Evolutionary conservation across 2,888 invertebrate genomes (phyloP).

Genomic region (Troides aeacus): DNA sequence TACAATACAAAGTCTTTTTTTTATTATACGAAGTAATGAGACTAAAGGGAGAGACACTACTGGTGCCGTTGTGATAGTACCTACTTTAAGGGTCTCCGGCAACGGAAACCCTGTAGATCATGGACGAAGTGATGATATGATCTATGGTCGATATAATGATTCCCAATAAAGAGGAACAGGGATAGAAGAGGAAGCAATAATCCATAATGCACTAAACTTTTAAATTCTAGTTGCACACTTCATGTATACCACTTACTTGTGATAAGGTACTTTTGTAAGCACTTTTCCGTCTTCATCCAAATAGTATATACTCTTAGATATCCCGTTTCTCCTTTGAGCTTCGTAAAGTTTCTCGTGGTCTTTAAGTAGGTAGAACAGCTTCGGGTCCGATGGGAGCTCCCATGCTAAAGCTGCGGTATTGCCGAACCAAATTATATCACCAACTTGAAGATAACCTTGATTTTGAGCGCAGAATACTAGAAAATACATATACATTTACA

Average conservation of each 20-base stretch:
- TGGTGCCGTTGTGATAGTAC: too few species aligned
- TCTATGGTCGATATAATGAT: too few species aligned
- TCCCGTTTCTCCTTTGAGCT: constrained; percentile 51
- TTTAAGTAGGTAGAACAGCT: constrained; percentile 49
- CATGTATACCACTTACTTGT: constrained; percentile 44
- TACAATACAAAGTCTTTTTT: too few species aligned
- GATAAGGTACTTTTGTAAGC: constrained; percentile 57
- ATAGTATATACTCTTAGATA: constrained; percentile 53
- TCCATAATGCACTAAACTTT: too few species aligned
- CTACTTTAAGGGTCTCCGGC: too few species aligned
- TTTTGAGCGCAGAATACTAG: constrained; percentile 83
- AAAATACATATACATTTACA: constrained; percentile 3
- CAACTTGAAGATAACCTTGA: constrained; percentile 78
- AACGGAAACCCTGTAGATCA: too few species aligned
- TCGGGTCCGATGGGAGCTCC: constrained; percentile 84
- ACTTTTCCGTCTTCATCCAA: constrained; percentile 62
- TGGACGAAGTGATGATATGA: too few species aligned
- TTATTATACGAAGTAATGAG: too few species aligned
- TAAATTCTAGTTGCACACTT: too few species aligned
- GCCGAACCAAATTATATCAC: constrained; percentile 84
- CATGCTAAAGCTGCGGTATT: constrained; percentile 88
- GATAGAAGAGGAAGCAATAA: too few species aligned
- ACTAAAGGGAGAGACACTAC: too few species aligned
- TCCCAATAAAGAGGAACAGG: too few species aligned
- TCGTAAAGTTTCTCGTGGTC: constrained; percentile 43